Evolutionary conservation across 2,888 invertebrate species (phyloP).

Genomic region (Protodeltote pygarga): DNA sequence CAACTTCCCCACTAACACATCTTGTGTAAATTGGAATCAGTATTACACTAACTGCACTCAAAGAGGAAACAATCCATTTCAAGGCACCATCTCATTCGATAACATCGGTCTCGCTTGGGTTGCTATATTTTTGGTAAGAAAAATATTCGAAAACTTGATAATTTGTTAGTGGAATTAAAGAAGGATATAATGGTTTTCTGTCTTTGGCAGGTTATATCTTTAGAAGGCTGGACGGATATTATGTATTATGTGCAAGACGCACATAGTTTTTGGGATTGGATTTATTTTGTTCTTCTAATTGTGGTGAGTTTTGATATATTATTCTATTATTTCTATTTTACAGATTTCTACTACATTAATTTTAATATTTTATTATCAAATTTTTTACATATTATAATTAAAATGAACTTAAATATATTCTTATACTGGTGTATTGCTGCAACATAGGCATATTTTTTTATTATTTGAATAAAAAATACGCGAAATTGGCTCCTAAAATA

Average conservation of each 20-base stretch:
- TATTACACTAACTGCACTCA: slow-evolving; percentile 98
- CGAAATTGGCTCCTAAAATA: background rate
- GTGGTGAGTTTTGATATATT: slow-evolving; percentile 96
- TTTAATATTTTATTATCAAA: too few relatives aligned
- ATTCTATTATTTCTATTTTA: too few relatives aligned
- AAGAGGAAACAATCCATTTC: slow-evolving; percentile 98
- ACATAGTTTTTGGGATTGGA: slow-evolving; percentile 99
- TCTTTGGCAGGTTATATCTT: slow-evolving; percentile 94
- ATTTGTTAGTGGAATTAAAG: background rate
- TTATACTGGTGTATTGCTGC: too few relatives aligned
- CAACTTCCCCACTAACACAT: slow-evolving; percentile 89
- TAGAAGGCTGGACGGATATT: slow-evolving; percentile 99
- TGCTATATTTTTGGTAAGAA: slow-evolving; percentile 98
- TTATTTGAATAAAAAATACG: background rate
- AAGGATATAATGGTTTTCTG: slow-evolving; percentile 1
- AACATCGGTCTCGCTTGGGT: slow-evolving; percentile 99
- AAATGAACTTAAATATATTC: too few relatives aligned
- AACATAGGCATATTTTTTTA: too few relatives aligned
- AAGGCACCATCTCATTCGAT: slow-evolving; percentile 99
- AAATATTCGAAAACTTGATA: slow-evolving; percentile 3
- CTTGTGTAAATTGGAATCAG: slow-evolving; percentile 99
- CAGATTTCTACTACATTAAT: too few relatives aligned
- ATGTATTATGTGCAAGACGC: slow-evolving; percentile 99
- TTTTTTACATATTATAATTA: too few relatives aligned
- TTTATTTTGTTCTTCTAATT: slow-evolving; percentile 99